Base-by-base conservation (phyloP, 1,140 invertebrate genomes). In the Heterodera schachtii region DNA sequence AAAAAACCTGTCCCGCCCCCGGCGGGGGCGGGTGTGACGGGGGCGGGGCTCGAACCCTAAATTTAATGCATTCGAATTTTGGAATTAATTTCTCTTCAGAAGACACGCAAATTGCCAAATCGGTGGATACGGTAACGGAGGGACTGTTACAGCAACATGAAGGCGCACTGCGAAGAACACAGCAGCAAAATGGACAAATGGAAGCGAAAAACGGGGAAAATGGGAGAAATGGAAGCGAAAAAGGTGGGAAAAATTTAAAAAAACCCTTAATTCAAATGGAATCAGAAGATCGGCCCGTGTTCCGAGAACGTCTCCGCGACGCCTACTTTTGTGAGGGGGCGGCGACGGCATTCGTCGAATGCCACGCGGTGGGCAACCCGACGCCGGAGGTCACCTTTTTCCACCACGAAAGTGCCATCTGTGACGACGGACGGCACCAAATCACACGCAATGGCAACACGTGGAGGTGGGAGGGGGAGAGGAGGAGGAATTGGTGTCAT, bases 371-470 rank as follows among this genome's bases (percentile, higher is more conserved):
- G 6, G 96, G 95, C 0, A 94, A 95, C 86, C 96, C 96, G 0
- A 93, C 94, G 87, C 96, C 96, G 0, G 91, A 92, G 69, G 93
- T 98, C n/a, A 95, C 96, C 84, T 99, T 97, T 96, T 98, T 90
- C 79, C 89, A 91, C 67, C 91, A 92, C 77, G 92, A 92, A 81
- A 90, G 90, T 70, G 83, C 89, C 16, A 78, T 92, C 1, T 84
- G 85, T 6, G 90, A 90, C 41, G 88, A 90, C 71, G 84, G 82
- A 5, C 73, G 84, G 71, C 73, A 88, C 75, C 79, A 86, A 75
- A 84, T 85, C 73, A 44, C 69, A n/a, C 78, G 73, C 9, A 79
- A 84, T 16, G 85, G 84, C 5, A 76, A 84, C 41, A 73, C 80
- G 43, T 81, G 69, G 67, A 74, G 80, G 81, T 82, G 9, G 19